A percentile compares a stretch with the other conserved stretches of the same genome.
Evolutionary conservation across 2,888 invertebrate genomes (phyloP).

Genomic region (Mimas tiliae): DNA sequence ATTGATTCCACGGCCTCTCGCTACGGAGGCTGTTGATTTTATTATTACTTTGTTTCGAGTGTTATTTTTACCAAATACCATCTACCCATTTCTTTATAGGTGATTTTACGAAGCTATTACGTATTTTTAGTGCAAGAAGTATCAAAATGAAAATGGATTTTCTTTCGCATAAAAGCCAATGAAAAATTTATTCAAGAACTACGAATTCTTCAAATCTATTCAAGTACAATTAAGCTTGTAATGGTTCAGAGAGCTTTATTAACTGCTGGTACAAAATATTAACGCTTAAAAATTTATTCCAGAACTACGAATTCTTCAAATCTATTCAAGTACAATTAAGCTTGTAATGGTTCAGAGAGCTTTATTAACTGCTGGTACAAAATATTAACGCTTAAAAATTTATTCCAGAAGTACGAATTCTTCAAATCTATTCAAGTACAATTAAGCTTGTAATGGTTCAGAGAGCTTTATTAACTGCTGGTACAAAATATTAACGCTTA

Average conservation of each 20-base stretch:
- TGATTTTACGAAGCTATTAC: too few species aligned
- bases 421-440: background rate
- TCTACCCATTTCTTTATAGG: too few species aligned
- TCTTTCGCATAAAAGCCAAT: too few species aligned
- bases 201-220: slow-evolving; percentile 2
- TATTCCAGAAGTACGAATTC: background rate
- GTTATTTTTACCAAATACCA: too few species aligned
- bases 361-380: background rate
- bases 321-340: background rate
- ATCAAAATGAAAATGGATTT: too few species aligned
- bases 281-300: background rate
- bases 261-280: background rate
- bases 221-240: background rate
- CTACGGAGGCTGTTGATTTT: too few species aligned
- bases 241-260: slow-evolving; percentile 4
- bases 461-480: background rate
- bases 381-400: background rate
- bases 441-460: slow-evolving; percentile 4
- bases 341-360: background rate
- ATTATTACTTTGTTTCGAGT: too few species aligned
- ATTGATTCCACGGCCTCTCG: too few species aligned
- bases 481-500: too few species aligned
- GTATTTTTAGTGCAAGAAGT: too few species aligned
- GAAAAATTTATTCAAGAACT: background rate
- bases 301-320: background rate